Evolutionary conservation across 1,140 invertebrate species (phyloP).

Genomic region (Drosophila rhopaloa): DNA sequence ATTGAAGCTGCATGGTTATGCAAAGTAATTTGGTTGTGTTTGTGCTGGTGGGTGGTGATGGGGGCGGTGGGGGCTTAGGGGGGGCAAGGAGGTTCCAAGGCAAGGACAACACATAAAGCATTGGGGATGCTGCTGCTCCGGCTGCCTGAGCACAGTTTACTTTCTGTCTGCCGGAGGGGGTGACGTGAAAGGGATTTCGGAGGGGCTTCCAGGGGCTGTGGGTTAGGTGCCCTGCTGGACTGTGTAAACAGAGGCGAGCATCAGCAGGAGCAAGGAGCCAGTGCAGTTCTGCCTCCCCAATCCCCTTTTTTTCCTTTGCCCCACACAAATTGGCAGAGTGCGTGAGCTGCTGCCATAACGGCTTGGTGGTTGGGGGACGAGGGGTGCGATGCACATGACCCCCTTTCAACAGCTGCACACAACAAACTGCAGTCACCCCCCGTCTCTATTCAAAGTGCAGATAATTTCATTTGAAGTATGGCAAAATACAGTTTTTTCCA

Average conservation of each 20-base stretch:
- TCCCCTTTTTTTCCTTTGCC: constrained; percentile 53
- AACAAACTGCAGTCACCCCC: constrained; percentile 51
- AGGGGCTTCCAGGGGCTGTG: constrained; percentile 44
- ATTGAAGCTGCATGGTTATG: constrained; percentile 80
- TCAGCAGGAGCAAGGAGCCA: constrained; percentile 19
- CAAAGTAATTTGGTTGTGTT: constrained; percentile 81
- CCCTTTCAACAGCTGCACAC: constrained; percentile 73
- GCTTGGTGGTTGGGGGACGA: neutral
- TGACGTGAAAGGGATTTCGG: neutral
- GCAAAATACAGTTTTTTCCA: constrained; percentile 72
- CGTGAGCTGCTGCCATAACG: constrained; percentile 53
- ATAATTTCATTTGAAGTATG: constrained; percentile 83
- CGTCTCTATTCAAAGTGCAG: constrained; percentile 59
- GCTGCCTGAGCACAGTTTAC: constrained; percentile 54
- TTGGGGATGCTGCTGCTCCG: constrained; percentile 30
- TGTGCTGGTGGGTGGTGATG: constrained; percentile 19
- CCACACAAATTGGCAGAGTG: constrained; percentile 75
- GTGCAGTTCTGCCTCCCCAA: neutral
- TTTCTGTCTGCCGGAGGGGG: constrained; percentile 41
- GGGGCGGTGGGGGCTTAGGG: neutral
- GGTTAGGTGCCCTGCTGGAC: constrained; percentile 56
- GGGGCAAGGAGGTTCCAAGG: constrained; percentile 44
- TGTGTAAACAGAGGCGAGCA: constrained; percentile 57
- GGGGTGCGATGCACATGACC: constrained; percentile 60
- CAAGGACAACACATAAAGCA: constrained; percentile 79